Evolutionary conservation across 2,797 vertebrate species (phyloP), one percentile per base, ranked within the genome.

Genomic region (Apogon talboti): DNA sequence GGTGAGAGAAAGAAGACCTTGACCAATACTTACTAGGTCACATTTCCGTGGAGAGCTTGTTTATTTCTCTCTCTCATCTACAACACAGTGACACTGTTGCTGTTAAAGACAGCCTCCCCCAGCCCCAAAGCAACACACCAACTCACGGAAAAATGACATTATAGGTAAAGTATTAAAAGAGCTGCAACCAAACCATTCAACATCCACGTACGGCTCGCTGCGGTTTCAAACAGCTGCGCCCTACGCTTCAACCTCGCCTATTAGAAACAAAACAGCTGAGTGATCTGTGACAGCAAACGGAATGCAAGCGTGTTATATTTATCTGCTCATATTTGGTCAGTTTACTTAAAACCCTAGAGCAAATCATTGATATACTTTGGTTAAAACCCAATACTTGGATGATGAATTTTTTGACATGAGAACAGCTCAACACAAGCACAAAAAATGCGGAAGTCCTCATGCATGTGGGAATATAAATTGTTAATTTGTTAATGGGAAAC

Each of bases 31-130:
- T 95, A 96, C 96, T 95, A 95, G 94, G 93, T 94, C 94, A 95
- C 94, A 95, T 93, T 91, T 94, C 94, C 93, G 87, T 93, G 94
- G 94, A 95, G 94, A 95, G 94, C 94, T 93, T 95, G 93, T 92
- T 88, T 93, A 92, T 91, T 89, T 90, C 89, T 95, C 95, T 93
- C 92, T 93, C 92, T 95, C 95, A 96, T 96, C 95, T 96, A 96
- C 93, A 95, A 96, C 95, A 96, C 94, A 97, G 96, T 95, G 93
- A 96, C 94, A 95, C 95, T 96, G 94, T 90, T 94, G 94, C 94
- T 94, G 93, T 94, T 93, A 95, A 95, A 95, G 93, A 95, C 94
- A 94, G 92, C 93, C 92, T 92, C 94, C 92, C 88, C 91, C 90
- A 92, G 66, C 72, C 67, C 75, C 74, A 70, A 56, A 69, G 79